phyloP scores from a whole-genome alignment of 2,888 invertebrate species.

The Cryptus viduatorius region DNA sequence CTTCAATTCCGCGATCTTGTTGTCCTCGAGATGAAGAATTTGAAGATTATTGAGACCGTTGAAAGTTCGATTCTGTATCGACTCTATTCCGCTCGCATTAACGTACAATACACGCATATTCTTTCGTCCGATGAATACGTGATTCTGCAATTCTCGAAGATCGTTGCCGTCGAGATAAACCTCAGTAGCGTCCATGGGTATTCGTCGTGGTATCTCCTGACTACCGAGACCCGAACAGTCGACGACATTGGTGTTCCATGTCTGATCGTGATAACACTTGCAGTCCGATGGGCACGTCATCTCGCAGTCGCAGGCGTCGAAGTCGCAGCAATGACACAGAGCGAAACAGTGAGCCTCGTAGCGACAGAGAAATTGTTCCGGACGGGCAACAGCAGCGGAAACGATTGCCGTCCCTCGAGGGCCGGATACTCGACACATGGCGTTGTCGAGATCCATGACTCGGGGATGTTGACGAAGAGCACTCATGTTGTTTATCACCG shows the following conservation, averaged over 20 bases:
- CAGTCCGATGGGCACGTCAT: conserved; percentile 98
- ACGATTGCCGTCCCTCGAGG: conserved; percentile 93
- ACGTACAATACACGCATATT: conserved; percentile 94
- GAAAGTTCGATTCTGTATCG: conserved; percentile 96
- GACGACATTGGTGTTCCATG: conserved; percentile 96
- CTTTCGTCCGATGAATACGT: conserved; percentile 95
- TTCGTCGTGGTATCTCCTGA: conserved; percentile 92
- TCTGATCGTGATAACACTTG: conserved; percentile 97
- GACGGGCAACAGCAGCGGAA: conserved; percentile 91
- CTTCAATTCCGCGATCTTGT: conserved; percentile 91
- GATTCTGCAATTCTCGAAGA: conserved; percentile 92
- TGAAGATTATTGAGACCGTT: conserved; percentile 93
- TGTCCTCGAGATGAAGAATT: conserved; percentile 94
- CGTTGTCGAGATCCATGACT: conserved; percentile 95
- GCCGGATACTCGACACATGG: conserved; percentile 95
- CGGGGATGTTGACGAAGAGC: conserved; percentile 93
- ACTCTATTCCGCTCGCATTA: conserved; percentile 93
- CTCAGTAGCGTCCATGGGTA: conserved; percentile 98
- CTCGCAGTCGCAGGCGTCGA: conserved; percentile 98
- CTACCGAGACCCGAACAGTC: conserved; percentile 94
- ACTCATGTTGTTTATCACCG: conserved; percentile 94
- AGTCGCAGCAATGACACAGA: conserved; percentile 97
- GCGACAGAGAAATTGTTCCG: conserved; percentile 95
- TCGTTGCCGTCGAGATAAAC: conserved; percentile 96
- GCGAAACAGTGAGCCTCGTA: conserved; percentile 98